A percentile compares a stretch with the other conserved stretches of the same genome.
Conservation (phyloP, 2,113 vertebrate genomes). For the Eurystomus gularis region DNA sequence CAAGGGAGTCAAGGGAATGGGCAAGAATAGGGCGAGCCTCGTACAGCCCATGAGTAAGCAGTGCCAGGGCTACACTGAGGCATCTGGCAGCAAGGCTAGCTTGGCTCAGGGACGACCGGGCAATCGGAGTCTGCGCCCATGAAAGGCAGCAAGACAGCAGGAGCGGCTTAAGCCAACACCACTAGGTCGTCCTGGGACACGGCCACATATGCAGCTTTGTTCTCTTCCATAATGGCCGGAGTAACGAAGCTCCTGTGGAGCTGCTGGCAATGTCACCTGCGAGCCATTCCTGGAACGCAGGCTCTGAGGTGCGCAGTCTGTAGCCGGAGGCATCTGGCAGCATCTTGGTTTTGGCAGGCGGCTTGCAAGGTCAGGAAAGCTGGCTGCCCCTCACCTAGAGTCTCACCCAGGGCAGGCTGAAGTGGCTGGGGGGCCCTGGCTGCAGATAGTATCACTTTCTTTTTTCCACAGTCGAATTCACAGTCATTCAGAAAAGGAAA, state of each 20-base stretch:
- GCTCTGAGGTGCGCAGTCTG: neutral
- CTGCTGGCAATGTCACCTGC: neutral
- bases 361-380: neutral
- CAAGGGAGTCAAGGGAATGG: neutral
- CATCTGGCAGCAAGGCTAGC: neutral
- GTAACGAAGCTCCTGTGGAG: neutral
- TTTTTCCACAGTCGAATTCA: neutral
- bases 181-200: neutral
- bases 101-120: neutral
- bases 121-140: accelerated
- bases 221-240: neutral
- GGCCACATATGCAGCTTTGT: neutral
- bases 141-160: neutral
- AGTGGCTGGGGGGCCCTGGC: neutral
- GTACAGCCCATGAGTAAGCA: neutral
- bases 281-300: accelerated
- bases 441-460: neutral
- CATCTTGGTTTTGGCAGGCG: neutral
- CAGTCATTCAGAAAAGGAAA: neutral
- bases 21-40: neutral
- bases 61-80: neutral
- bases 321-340: neutral
- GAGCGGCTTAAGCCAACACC: neutral
- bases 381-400: neutral
- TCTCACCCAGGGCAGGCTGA: neutral